Conservation (phyloP, 2,797 vertebrate species). For the Enoplosus armatus region DNA sequence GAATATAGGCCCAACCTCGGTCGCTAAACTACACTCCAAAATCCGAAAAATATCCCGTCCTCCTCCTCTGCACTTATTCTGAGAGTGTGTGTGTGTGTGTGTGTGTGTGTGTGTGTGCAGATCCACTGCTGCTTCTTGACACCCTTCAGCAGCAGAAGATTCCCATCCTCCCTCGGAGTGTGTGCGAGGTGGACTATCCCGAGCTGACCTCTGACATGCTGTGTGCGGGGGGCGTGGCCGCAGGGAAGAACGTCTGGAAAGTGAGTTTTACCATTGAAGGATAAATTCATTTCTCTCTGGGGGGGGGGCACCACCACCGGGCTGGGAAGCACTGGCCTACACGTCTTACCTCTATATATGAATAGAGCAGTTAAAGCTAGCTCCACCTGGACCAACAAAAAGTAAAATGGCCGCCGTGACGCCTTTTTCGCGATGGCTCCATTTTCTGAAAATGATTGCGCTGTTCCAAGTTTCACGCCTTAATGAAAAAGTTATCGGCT, state of each 20-base stretch:
- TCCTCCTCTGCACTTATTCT: neutral
- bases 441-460: too few relatives aligned
- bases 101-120: conserved; percentile 31
- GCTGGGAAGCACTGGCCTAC: neutral
- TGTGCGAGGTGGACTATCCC: neutral
- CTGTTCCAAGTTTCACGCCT: too few relatives aligned
- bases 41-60: neutral
- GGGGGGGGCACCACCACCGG: neutral
- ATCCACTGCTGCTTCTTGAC: conserved; percentile 2
- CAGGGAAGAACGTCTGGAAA: conserved; percentile 42
- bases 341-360: too few relatives aligned
- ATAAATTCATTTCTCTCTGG: too few relatives aligned
- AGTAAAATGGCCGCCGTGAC: too few relatives aligned
- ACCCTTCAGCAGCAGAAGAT: conserved; percentile 60
- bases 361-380: neutral
- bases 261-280: conserved; percentile 37
- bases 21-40: neutral
- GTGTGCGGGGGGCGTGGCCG: conserved; percentile 46
- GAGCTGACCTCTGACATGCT: neutral
- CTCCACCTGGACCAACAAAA: neutral
- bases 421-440: too few relatives aligned
- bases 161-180: conserved; percentile 7
- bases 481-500: too few relatives aligned
- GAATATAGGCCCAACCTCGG: neutral
- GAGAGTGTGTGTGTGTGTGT: neutral